Base-by-base conservation (phyloP, 2,888 invertebrate genomes). In the Meandrusa payeni region DNA sequence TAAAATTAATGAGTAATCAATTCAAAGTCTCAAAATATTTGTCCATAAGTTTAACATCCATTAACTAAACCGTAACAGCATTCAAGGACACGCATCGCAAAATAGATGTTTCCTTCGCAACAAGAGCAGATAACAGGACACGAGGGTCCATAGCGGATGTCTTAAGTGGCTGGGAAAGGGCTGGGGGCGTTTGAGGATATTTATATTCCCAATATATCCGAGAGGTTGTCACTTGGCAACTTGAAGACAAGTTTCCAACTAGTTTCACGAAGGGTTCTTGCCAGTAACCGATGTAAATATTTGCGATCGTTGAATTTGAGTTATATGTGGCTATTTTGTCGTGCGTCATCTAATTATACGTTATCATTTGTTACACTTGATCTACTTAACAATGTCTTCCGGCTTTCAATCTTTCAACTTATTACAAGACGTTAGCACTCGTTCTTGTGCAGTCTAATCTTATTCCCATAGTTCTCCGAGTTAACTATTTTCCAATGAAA, bases 181-280 rank as follows among this genome's bases (percentile, higher is more conserved):
- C 74, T 71, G 50, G 59, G 59, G 73, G 70, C 60, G 60, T 51
- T 52, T 42, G 57, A 64, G 77, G 78, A 77, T 79, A 82, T 85
- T 83, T 83, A 81, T 80, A 81, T 76, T 78, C 76, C 68, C 68
- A 70, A 78, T 80, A 75, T 76, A 81, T 80, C 80, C 79, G 78
- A 78, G 75, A 70, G 65, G 43, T 54, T 55, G 55, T 54, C 50
- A 64, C 54, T 69, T 66, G 55, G 55, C 53, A 69, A 71, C 62
- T 71, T 63, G 57, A 49, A 48, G 58, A 62, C 65, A 74, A 70
- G 67, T 76, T 76, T 51, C 50, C 2, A 54, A 50, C 46, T 60
- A 53, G 55, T 56, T 61, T 50, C 48, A 50, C 50, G 58, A 69
- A 68, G 70, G 64, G 66, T 57, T 53, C 41, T 40, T 47, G 46